These are phyloP conservation scores for Pentamera pediparva DNA, from an alignment of 53 echinoderm and acorn worm species.

Conservation along the genomic window DNA sequence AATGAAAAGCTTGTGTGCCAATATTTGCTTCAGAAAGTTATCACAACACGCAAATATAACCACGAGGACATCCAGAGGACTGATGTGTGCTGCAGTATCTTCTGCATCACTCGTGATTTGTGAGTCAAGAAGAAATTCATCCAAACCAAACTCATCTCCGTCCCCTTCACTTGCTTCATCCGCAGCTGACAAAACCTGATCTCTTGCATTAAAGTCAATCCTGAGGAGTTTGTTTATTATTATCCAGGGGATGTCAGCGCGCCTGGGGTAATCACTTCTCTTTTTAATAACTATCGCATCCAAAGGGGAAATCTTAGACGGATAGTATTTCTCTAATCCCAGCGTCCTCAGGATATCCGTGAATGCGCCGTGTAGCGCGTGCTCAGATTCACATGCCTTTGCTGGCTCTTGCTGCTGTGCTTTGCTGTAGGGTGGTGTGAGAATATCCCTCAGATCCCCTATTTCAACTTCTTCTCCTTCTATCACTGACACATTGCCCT, in stretches of 20 bases:
- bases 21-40: slow-evolving; percentile 1
- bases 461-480: background rate
- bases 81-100: slow-evolving; percentile 16
- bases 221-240: slow-evolving; percentile 11
- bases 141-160: background rate
- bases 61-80: slow-evolving; percentile 8
- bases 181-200: background rate
- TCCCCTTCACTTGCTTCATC: background rate
- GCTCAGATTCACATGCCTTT: background rate
- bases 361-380: background rate
- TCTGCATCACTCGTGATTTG: slow-evolving; percentile 5
- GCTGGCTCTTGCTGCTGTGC: background rate
- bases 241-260: slow-evolving; percentile 15
- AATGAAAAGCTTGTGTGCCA: slow-evolving; percentile 38
- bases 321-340: slow-evolving; percentile 16
- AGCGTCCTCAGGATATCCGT: background rate
- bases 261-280: background rate
- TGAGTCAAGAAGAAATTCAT: slow-evolving; percentile 10
- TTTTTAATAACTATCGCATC: slow-evolving; percentile 21
- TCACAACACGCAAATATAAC: slow-evolving; percentile 13
- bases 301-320: slow-evolving; percentile 8
- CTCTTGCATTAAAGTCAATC: slow-evolving; percentile 28
- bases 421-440: background rate
- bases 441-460: background rate
- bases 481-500: slow-evolving; percentile 18